phyloP scores from a whole-genome alignment of 2,888 invertebrate genomes.

The Dryobota labecula region DNA sequence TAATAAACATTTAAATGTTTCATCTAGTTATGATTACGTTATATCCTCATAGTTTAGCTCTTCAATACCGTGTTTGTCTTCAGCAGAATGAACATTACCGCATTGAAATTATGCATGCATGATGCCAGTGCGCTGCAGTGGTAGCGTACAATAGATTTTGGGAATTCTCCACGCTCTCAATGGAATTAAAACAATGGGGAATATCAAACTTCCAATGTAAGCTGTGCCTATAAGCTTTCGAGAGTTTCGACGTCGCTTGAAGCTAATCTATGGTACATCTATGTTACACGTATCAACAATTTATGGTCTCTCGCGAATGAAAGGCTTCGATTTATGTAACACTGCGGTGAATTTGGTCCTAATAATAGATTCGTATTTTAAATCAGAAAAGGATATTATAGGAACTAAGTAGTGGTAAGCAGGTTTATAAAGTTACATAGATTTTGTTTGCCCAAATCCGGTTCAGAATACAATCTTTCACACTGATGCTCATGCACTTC shows the following conservation, averaged over 20 bases:
- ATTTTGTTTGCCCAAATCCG: not conserved
- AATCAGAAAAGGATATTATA: not conserved
- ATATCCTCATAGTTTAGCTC: constrained; percentile 30
- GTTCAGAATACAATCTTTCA: too few species aligned
- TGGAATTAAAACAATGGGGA: constrained; percentile 80
- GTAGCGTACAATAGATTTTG: constrained; percentile 81
- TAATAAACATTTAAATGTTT: not conserved
- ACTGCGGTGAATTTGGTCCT: not conserved
- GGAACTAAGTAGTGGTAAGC: not conserved
- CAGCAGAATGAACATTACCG: constrained; percentile 71
- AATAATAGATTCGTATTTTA: not conserved
- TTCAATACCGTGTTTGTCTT: constrained; percentile 70
- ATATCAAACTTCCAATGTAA: constrained; percentile 62
- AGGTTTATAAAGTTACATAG: not conserved
- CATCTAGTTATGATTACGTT: constrained; percentile 12
- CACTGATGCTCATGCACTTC: not conserved
- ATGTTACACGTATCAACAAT: constrained; percentile 26
- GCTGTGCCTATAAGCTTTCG: constrained; percentile 66
- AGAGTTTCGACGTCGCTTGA: constrained; percentile 45
- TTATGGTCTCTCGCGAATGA: not conserved
- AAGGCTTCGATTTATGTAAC: not conserved
- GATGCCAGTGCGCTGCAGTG: constrained; percentile 67
- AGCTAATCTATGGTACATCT: constrained; percentile 56
- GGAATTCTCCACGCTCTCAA: constrained; percentile 74
- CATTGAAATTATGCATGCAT: constrained; percentile 80